Percentiles rank a stretch among this genome's conserved stretches.
Conservation (phyloP, 2,797 vertebrate genomes). For the Smutsia gigantea region DNA sequence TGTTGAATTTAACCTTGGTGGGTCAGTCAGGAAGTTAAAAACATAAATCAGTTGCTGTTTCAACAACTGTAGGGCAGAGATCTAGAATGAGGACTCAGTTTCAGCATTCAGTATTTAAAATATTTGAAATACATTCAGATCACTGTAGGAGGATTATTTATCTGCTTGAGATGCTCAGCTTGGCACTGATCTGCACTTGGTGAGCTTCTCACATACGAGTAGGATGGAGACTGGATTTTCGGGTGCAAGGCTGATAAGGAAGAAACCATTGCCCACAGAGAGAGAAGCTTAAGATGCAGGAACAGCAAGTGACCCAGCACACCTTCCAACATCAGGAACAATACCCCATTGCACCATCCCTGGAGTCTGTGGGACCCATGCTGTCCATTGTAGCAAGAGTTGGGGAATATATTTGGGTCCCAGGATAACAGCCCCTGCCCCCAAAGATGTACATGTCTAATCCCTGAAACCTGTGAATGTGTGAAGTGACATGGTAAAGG, state of each 20-base stretch:
- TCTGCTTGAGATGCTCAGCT: not conserved
- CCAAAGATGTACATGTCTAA: not conserved
- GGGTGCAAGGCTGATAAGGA: not conserved
- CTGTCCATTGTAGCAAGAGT: not conserved
- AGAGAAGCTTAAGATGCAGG: not conserved
- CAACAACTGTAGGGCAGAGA: not conserved
- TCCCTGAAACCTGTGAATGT: not conserved
- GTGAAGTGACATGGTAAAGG: not conserved
- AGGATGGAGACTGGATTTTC: not conserved
- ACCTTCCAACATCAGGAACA: not conserved
- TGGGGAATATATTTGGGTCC: not conserved
- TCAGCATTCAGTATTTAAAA: not conserved
- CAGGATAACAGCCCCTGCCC: not conserved
- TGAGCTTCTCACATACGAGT: not conserved
- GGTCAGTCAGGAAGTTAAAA: conserved; percentile 60
- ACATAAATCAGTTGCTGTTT: conserved; percentile 76
- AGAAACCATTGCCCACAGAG: not conserved
- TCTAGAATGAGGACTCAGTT: not conserved
- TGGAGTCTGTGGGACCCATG: not conserved
- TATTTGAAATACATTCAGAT: not conserved
- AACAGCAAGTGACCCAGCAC: not conserved
- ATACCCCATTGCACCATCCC: too few species aligned
- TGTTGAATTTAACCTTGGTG: not conserved
- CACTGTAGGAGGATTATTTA: not conserved
- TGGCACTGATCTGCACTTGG: not conserved